Percentiles rank a stretch among this genome's conserved stretches.
Conservation (phyloP, 2,113 vertebrate species). For the Myodes glareolus region DNA sequence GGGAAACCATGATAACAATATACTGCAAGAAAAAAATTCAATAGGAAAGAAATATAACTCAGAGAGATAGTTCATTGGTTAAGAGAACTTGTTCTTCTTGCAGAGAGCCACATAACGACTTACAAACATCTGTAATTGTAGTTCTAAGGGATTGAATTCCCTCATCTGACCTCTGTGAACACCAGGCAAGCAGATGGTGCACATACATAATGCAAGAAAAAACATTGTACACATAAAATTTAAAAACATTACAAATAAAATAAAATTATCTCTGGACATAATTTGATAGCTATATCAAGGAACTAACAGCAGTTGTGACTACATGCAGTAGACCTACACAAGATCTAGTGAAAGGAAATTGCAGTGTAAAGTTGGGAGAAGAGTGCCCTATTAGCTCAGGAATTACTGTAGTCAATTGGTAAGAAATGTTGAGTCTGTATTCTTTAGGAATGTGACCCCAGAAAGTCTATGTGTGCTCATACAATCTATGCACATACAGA, state of each 20-base stretch:
- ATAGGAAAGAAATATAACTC: not conserved
- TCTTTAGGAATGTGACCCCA: not conserved
- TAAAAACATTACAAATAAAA: not conserved
- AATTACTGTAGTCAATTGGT: not conserved
- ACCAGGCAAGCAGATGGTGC: not conserved
- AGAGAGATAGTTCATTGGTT: not conserved
- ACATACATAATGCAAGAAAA: not conserved
- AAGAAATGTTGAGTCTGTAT: too few species aligned
- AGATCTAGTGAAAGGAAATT: not conserved
- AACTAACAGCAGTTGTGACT: not conserved
- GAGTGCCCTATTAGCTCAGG: not conserved
- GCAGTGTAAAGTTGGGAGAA: not conserved
- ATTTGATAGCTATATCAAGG: not conserved
- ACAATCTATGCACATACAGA: not conserved
- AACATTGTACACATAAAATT: not conserved
- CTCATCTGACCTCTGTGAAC: not conserved
- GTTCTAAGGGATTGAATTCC: not conserved
- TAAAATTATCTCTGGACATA: not conserved
- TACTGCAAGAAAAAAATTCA: not conserved
- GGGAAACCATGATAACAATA: not conserved
- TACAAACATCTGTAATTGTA: not conserved
- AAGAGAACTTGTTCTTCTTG: not conserved
- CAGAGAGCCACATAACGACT: not conserved
- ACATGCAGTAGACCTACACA: not conserved
- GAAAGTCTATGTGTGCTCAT: not conserved